Percentiles rank a stretch among this genome's conserved stretches.
These are phyloP conservation scores for Blennius ocellaris DNA, from an alignment of 2,113 vertebrate species.

Conservation along the genomic window DNA sequence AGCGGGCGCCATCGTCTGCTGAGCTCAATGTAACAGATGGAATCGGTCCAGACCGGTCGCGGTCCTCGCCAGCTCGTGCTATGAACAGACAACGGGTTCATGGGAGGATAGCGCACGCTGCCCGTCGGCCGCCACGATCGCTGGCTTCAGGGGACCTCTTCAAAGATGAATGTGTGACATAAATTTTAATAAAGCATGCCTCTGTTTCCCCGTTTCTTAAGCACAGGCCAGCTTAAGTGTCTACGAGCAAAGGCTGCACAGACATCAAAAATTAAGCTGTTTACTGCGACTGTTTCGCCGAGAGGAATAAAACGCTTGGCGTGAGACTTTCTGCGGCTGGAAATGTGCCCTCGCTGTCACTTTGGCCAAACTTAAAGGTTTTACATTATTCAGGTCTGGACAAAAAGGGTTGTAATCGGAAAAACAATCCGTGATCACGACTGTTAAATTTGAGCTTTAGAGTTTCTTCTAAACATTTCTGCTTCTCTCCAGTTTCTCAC, in stretches of 20 bases:
- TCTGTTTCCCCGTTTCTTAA: slow-evolving; percentile 14
- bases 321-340: background rate
- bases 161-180: slow-evolving; percentile 34
- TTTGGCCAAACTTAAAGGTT: background rate
- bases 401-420: background rate
- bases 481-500: no score
- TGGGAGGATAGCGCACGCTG: background rate
- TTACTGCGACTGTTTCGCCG: slow-evolving; percentile 2
- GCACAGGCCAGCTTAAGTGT: slow-evolving; percentile 18
- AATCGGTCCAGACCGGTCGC: background rate
- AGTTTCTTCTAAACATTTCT: no score
- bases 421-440: background rate
- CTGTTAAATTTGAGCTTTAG: background rate
- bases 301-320: no score
- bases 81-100: slow-evolving; percentile 4
- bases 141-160: background rate
- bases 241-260: slow-evolving; percentile 9
- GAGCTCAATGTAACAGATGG: no score
- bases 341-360: background rate
- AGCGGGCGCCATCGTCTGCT: no score
- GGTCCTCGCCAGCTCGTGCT: background rate
- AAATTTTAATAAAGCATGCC: slow-evolving; percentile 41
- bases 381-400: slow-evolving; percentile 8
- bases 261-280: slow-evolving; percentile 21
- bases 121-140: background rate